Conservation (phyloP, 2,888 invertebrate genomes). For the Drosophila pseudotakahashii region DNA sequence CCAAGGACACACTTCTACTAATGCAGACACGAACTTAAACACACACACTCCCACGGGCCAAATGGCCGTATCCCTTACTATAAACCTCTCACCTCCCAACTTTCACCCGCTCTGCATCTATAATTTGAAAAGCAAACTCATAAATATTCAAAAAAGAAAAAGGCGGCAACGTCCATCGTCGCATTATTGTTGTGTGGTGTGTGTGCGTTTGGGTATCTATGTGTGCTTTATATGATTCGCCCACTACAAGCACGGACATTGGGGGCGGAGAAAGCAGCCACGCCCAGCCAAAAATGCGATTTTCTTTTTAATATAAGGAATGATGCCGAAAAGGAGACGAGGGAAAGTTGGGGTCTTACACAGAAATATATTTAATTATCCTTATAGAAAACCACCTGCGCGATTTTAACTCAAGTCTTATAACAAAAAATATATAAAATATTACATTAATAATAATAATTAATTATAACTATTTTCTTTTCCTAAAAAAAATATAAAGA, state of each 20-base stretch:
- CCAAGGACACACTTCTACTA: constrained; percentile 4
- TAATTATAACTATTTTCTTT: too few species aligned
- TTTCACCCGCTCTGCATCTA: constrained; percentile 67
- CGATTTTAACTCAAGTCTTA: too few species aligned
- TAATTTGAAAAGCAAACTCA: constrained; percentile 80
- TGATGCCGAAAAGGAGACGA: constrained; percentile 28
- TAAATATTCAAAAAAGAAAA: constrained; percentile 75
- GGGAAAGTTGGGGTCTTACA: neutral
- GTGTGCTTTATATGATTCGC: constrained; percentile 63
- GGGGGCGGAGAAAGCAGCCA: constrained; percentile 35
- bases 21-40: constrained; percentile 2
- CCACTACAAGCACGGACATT: constrained; percentile 30
- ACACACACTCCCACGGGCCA: neutral
- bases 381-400: neutral
- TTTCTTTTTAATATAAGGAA: constrained; percentile 73
- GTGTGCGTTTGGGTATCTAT: constrained; percentile 19
- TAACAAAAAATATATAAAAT: too few species aligned
- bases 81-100: constrained; percentile 20
- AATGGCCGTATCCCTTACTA: constrained; percentile 36
- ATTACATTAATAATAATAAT: too few species aligned
- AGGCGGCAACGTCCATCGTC: constrained; percentile 67
- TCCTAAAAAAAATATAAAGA: too few species aligned
- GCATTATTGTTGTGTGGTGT: constrained; percentile 53
- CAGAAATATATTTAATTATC: neutral
- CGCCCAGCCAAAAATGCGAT: constrained; percentile 71